A percentile compares a stretch with the other conserved stretches of the same genome.
Conservation (phyloP, 1,140 invertebrate species). For the Drosophila sp. region DNA sequence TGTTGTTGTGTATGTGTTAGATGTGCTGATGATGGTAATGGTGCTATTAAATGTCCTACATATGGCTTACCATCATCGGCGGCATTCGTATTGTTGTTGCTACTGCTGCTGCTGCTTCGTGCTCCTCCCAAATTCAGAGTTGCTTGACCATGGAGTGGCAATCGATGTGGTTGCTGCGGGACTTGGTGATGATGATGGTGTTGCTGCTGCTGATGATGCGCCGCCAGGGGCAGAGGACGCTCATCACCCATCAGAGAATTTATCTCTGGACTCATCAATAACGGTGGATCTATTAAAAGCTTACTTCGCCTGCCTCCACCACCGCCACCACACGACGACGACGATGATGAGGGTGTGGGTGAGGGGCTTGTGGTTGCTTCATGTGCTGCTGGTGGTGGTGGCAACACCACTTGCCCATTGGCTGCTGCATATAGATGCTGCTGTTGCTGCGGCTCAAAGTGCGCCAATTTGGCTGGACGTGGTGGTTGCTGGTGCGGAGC, state of each 20-base stretch:
- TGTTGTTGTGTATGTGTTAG: constrained; percentile 35
- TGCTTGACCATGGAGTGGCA: constrained; percentile 53
- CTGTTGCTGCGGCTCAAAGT: constrained; percentile 63
- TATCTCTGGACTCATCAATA: constrained; percentile 82
- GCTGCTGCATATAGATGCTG: constrained; percentile 40
- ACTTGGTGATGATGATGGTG: constrained; percentile 47
- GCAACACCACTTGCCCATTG: constrained; percentile 56
- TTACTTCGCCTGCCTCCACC: constrained; percentile 53
- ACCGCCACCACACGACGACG: constrained; percentile 51
- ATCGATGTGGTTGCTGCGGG: constrained; percentile 31
- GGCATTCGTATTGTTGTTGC: constrained; percentile 44
- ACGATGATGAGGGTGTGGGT: constrained; percentile 61
- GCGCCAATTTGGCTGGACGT: constrained; percentile 72
- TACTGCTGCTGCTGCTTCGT: constrained; percentile 1
- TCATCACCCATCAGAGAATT: constrained; percentile 80
- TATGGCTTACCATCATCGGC: constrained; percentile 74
- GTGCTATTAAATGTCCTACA: constrained; percentile 47
- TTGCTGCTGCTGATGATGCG: constrained; percentile 31
- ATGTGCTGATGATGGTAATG: constrained; percentile 55
- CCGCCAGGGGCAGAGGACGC: constrained; percentile 60
- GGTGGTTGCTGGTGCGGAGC: constrained; percentile 70
- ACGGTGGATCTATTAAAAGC: constrained; percentile 66
- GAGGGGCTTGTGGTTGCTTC: constrained; percentile 68
- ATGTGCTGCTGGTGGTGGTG: constrained; percentile 52
- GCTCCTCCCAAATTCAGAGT: constrained; percentile 51